Base-by-base conservation (phyloP, 2,888 invertebrate species). In the Cistogaster globosa region DNA sequence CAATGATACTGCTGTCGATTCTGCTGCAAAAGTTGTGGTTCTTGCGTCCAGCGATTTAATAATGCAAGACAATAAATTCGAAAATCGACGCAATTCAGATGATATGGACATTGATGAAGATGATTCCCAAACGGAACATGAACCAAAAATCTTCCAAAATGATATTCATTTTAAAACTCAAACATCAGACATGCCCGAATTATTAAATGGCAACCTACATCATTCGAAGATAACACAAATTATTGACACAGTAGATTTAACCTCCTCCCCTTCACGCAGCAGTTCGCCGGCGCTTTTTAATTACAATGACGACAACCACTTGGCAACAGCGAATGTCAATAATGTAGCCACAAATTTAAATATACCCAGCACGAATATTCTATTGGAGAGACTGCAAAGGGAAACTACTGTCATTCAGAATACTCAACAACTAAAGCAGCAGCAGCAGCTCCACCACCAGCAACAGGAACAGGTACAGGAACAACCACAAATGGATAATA, bases 91-190 rank as follows among this genome's bases (percentile, higher is more conserved):
- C 67, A 89, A 90, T 80, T 92, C 92, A 1, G 92, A 92, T 63
- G 92, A 92, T 69, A 92, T 92, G 92, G 92, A 92, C 55, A 92
- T 92, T 42, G 92, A 92, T 83, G n/a, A n/a, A n/a, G 91, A 91
- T 82, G 89, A 90, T 12, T 71, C 92, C 26, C 88, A 90, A 58
- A 87, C 89, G 57, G 89, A 89, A 84, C 92, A 92, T 78, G 90
- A 90, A 87, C 92, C 92, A 0, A 89, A 91, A 86, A 89, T 91
- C 18, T 92, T 92, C 85, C 91, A 92, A 83, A 92, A 91, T 86
- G 87, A 90, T 16, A 88, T 88, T 45, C 84, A 87, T 8, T 87
- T 86, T 45, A 53, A 42, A 32, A 53, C 42, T 20, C 63, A 68
- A 71, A 55, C 63, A 7, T 18, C 72, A 53, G 69, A 72, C 2